Conservation (phyloP, 1,140 invertebrate species). For the Neomicropteryx cornuta region DNA sequence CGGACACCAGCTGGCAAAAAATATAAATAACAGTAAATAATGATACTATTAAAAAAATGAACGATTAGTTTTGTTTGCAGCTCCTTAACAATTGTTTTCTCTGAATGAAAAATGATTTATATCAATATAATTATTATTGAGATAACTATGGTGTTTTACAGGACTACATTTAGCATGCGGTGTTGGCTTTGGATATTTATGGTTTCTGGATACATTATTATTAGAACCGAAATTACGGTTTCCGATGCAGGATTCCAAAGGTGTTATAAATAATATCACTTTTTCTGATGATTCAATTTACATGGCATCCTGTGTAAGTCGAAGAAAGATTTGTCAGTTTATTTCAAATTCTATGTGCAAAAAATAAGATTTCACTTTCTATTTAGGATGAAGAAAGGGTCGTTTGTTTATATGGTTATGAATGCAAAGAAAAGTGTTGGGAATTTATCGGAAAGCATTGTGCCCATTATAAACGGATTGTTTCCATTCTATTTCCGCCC, state of each 20-base stretch:
- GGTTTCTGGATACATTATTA: constrained; percentile 42
- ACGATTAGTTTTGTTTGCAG: neutral
- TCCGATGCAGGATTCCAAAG: constrained; percentile 33
- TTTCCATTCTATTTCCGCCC: constrained; percentile 38
- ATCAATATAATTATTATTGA: neutral
- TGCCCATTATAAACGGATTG: constrained; percentile 43
- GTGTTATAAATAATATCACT: constrained; percentile 33
- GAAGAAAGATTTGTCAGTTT: constrained; percentile 4
- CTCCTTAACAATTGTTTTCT: neutral
- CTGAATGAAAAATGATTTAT: neutral
- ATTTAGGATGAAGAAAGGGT: constrained; percentile 38
- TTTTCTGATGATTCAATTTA: constrained; percentile 39
- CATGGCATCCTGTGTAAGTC: constrained; percentile 42
- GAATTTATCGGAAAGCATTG: constrained; percentile 43
- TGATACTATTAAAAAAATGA: neutral
- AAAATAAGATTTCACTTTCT: constrained; percentile 4
- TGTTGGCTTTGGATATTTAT: constrained; percentile 37
- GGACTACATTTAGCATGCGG: constrained; percentile 43
- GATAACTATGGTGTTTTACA: constrained; percentile 16
- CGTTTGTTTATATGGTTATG: constrained; percentile 39
- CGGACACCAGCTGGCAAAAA: neutral
- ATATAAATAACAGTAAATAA: neutral
- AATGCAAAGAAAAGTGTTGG: constrained; percentile 30
- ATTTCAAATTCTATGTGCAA: constrained; percentile 3
- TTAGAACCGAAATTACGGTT: constrained; percentile 30